Base-by-base conservation (phyloP, 2,113 vertebrate genomes). In the Odocoileus virginianus region DNA sequence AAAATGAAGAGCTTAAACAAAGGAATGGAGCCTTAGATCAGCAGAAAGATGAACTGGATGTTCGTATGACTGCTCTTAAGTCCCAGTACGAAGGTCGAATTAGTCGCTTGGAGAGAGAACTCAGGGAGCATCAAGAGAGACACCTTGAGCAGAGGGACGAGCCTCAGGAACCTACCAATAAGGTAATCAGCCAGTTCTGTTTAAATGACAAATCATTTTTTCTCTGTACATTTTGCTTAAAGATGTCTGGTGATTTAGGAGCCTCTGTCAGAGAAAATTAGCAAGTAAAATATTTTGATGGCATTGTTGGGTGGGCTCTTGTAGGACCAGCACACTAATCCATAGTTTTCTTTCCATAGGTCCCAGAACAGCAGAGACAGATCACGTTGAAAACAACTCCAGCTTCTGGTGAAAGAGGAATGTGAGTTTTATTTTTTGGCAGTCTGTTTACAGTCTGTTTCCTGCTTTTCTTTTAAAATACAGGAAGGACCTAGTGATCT, bases 81-180 rank as follows among this genome's bases (percentile, higher is more conserved):
- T 99, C 99, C 0, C 99, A 99, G 23, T 99, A 99, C 0, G 99
- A 99, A 97, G 99, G 99, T 10, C 99, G 99, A 3, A 99, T 99
- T 96, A 99, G 99, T 98, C 99, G 99, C 9, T 99, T 99, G 97
- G 99, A 99, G 98, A 99, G 99, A 92, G 99, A 99, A 87, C 99
- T 99, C 30, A 98, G 99, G 25, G 99, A 99, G 83, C 99, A 99
- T 36, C 99, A 99, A 95, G 99, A 99, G 96, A 99, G 99, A 84
- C 99, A 99, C 87, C 97, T 99, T 10, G 99, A 99, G 58, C 99
- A 99, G 98, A 98, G 99, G 92, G 99, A 99, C 12, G 99, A 99
- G 95, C 99, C 99, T 21, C 98, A 99, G 0, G 99, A 99, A 96
- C 99, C 99, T 16, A 99, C 99, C 36, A 99, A 99, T 97, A 99